These are phyloP conservation scores for Rhabdophis nuchalis DNA, from an alignment of 2,797 vertebrate species.

Conservation along the genomic window DNA sequence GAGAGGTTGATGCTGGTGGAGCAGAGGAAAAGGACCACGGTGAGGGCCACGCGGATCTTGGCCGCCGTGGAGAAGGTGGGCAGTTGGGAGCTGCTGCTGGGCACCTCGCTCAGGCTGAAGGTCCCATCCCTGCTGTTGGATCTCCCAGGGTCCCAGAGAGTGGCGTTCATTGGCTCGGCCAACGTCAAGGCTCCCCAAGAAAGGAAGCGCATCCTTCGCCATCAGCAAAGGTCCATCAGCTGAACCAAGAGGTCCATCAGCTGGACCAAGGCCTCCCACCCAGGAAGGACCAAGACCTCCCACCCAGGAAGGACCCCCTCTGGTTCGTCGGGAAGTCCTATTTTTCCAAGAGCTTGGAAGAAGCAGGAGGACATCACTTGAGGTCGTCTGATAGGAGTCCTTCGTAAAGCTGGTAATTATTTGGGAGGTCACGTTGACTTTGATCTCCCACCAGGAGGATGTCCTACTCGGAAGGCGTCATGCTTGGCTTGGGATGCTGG, in stretches of 20 bases:
- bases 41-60: constrained; percentile 76
- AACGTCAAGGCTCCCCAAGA: neutral
- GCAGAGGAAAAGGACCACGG: constrained; percentile 74
- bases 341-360: neutral
- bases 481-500: neutral
- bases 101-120: neutral
- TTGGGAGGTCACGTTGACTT: neutral
- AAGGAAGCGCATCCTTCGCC: neutral
- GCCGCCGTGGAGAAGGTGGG: constrained; percentile 80
- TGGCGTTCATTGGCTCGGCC: neutral
- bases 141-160: neutral
- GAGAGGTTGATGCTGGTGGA: constrained; percentile 77
- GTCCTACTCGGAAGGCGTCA: neutral
- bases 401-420: neutral
- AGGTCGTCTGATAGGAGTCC: neutral
- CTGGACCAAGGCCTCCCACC: rapidly evolving
- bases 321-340: neutral
- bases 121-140: neutral
- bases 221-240: neutral
- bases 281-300: rapidly evolving
- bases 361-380: neutral
- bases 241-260: neutral
- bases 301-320: rapidly evolving
- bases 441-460: neutral
- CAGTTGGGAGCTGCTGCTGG: constrained; percentile 31